Base-by-base conservation (phyloP, 2,113 vertebrate genomes). In the Centropus unirufus region DNA sequence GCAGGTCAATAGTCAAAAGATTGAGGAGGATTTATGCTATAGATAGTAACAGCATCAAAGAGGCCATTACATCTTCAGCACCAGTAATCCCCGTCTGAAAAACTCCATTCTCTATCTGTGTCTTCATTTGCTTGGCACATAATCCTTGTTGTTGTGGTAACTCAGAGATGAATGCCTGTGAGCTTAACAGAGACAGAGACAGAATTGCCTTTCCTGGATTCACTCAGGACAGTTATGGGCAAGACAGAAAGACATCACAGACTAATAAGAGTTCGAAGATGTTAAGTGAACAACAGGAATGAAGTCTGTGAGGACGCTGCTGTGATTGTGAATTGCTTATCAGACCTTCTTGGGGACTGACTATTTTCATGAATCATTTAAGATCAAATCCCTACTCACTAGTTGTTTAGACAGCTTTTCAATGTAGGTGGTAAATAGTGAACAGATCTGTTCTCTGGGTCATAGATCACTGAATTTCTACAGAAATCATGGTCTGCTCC, bases 51-150 rank as follows among this genome's bases (percentile, higher is more conserved):
- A 91, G 84, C 91, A 93, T 94, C 91, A 93, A 96, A 96, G 91
- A 89, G 62, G 51, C 93, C 95, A 95, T 93, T 89, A 80, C 86
- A 89, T 90, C 88, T 92, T 91, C 91, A 88, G 92, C 83, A 92
- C 54, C 84, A 92, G 69, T 96, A 97, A 96, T 94, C 80, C 88
- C 85, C 91, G 77, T 85, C 96, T 87, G 58, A 80, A 95, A 94
- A 96, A 89, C 90, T 92, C 94, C 89, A 95, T 97, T 97, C 95
- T 95, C 96, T 92, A 87, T 87, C 82, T 57, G 75, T 85, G 80
- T 95, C 87, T 96, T 91, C 91, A 79, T 97, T 94, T 95, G 86
- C 70, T 92, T 96, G 93, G 97, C 96, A 95, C 81, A 10, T 96
- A 97, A 96, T 94, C 92, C 87, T 67, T 87, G 85, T 66, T 81